A percentile compares a stretch with the other conserved stretches of the same genome.
These are phyloP conservation scores for Netelia inedita DNA, from an alignment of 2,888 invertebrate species.

Conservation along the genomic window DNA sequence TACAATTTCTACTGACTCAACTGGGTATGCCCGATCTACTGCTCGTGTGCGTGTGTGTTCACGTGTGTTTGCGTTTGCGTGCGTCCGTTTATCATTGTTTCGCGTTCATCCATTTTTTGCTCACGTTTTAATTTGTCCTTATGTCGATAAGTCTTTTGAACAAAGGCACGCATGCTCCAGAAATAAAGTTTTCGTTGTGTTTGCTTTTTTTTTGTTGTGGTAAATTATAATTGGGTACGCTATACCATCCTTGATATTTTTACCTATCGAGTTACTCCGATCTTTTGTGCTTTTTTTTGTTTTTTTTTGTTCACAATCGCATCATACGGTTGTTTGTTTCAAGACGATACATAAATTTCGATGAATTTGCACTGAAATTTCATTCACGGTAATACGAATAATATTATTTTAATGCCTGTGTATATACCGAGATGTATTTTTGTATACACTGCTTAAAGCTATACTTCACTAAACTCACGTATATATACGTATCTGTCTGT, in stretches of 20 bases:
- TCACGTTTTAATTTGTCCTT: slow-evolving; percentile 15
- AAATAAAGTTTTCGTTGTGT: slow-evolving; percentile 22
- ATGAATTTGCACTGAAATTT: slow-evolving; percentile 30
- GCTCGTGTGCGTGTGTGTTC: slow-evolving; percentile 69
- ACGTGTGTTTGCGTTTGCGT: slow-evolving; percentile 62
- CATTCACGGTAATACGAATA: slow-evolving; percentile 12
- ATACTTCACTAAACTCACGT: slow-evolving; percentile 66
- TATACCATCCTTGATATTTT: slow-evolving; percentile 11
- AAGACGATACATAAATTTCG: slow-evolving; percentile 2
- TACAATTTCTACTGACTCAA: slow-evolving; percentile 84
- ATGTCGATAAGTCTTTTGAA: background rate
- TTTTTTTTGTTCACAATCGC: background rate
- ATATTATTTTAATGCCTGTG: slow-evolving; percentile 39
- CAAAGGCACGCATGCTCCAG: background rate
- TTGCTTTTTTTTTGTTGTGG: slow-evolving; percentile 1
- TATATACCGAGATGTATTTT: slow-evolving; percentile 2
- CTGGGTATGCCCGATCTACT: slow-evolving; percentile 81
- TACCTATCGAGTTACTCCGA: slow-evolving; percentile 27
- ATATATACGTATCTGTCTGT: slow-evolving; percentile 63
- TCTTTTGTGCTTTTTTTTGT: slow-evolving; percentile 44
- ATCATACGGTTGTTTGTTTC: background rate
- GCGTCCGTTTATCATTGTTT: slow-evolving; percentile 47
- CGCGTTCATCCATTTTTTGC: slow-evolving; percentile 32
- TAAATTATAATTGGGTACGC: slow-evolving; percentile 17
- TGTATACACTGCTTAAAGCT: slow-evolving; percentile 49